Evolutionary conservation across 2,888 invertebrate species (phyloP).

Genomic region (Tetranychus piercei): DNA sequence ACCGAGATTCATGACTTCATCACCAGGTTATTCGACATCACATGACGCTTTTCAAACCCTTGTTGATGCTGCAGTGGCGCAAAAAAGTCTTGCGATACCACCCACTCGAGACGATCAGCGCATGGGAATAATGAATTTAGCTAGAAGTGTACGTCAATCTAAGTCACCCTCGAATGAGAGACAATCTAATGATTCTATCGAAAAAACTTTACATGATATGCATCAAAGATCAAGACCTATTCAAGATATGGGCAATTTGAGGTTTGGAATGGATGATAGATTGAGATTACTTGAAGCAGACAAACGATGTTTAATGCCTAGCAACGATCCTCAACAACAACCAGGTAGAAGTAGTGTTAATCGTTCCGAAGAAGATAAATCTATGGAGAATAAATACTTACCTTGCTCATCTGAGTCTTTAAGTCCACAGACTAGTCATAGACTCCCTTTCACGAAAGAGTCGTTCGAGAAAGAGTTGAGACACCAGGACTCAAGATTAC

Average conservation of each 20-base stretch:
- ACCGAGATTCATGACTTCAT: background rate
- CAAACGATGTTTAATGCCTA: background rate
- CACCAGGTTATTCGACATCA: constrained; percentile 30
- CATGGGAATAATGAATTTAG: constrained; percentile 15
- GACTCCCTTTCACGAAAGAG: constrained; percentile 27
- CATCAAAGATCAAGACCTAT: constrained; percentile 23
- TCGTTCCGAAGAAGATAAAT: background rate
- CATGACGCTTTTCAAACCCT: constrained; percentile 64
- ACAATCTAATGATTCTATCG: constrained; percentile 26
- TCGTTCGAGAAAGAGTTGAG: constrained; percentile 28
- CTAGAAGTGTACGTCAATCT: constrained; percentile 13
- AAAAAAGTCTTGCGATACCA: constrained; percentile 43
- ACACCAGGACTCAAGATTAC: constrained; percentile 16
- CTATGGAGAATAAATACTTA: background rate
- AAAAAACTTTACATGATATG: constrained; percentile 27
- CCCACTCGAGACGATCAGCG: constrained; percentile 20
- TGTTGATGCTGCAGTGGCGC: constrained; percentile 46
- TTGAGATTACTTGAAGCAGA: background rate
- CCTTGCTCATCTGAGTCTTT: background rate
- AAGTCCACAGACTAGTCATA: constrained; percentile 10
- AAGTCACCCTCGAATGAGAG: constrained; percentile 16
- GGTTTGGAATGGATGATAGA: constrained; percentile 8
- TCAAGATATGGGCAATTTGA: background rate
- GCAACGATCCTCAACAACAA: constrained; percentile 6
- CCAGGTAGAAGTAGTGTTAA: constrained; percentile 19